A percentile compares a stretch with the other conserved stretches of the same genome.
These are phyloP conservation scores for Erebia aethiops DNA, from an alignment of 2,888 invertebrate species.

Conservation along the genomic window DNA sequence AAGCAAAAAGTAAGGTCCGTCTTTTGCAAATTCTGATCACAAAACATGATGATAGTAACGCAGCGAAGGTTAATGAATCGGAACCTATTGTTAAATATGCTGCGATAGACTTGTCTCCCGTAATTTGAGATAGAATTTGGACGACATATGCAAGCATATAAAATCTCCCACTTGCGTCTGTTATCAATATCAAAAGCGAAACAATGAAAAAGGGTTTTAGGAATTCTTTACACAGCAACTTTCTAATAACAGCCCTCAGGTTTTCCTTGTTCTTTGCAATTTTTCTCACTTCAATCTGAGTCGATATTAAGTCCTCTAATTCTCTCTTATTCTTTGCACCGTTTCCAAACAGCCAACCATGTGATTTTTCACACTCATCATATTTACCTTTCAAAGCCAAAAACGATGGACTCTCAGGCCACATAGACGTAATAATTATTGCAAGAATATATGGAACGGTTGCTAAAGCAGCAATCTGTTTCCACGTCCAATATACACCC, in stretches of 20 bases:
- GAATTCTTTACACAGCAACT: conserved; percentile 48
- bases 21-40: conserved; percentile 48
- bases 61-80: conserved; percentile 48
- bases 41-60: conserved; percentile 46
- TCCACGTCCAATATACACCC: conserved; percentile 50
- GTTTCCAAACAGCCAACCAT: conserved; percentile 50
- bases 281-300: conserved; percentile 40
- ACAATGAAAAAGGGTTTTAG: conserved; percentile 48
- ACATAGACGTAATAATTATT: conserved; percentile 46
- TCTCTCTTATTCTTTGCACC: conserved; percentile 44
- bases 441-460: conserved; percentile 37
- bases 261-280: conserved; percentile 26
- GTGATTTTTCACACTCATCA: conserved; percentile 50
- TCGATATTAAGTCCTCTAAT: conserved; percentile 44
- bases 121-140: conserved; percentile 51
- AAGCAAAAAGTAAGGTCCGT: conserved; percentile 48
- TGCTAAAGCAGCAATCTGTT: conserved; percentile 47
- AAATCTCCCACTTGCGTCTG: conserved; percentile 53
- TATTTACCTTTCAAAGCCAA: conserved; percentile 53
- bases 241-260: conserved; percentile 34
- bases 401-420: conserved; percentile 57
- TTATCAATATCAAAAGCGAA: conserved; percentile 45
- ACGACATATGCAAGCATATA: conserved; percentile 51
- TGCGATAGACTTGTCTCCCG: conserved; percentile 47
- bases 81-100: conserved; percentile 50